Conservation (phyloP, 2,888 invertebrate species). For the Mylabris sibirica region DNA sequence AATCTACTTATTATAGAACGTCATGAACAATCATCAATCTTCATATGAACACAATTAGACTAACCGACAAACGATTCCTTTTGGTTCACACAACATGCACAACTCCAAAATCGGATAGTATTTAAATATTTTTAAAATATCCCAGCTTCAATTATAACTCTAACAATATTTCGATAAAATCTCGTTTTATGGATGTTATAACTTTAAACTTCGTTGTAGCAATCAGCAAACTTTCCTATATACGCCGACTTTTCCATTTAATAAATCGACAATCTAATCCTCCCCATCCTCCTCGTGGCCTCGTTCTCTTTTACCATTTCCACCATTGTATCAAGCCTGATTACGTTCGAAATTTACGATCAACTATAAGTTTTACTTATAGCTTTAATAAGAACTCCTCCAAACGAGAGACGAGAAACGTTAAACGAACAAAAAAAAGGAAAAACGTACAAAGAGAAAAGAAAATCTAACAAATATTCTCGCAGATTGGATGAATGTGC, state of each 20-base stretch:
- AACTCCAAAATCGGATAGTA: no score
- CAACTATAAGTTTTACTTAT: conserved; percentile 42
- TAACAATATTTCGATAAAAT: no score
- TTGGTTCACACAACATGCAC: no score
- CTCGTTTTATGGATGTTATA: no score
- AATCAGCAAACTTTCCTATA: no score
- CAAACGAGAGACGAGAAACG: conserved; percentile 19
- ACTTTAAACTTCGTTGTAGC: no score
- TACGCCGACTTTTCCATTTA: neutral
- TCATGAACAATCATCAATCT: conserved; percentile 9
- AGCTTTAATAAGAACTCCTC: conserved; percentile 41
- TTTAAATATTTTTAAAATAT: no score
- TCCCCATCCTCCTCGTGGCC: neutral
- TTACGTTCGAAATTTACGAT: conserved; percentile 40
- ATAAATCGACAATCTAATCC: neutral
- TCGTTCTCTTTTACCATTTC: neutral
- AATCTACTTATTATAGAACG: neutral
- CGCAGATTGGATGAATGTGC: conserved; percentile 17
- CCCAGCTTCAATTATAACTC: no score
- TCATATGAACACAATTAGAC: conserved; percentile 8
- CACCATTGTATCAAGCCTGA: conserved; percentile 18
- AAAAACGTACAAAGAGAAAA: neutral
- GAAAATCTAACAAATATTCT: neutral
- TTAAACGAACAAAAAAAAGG: neutral
- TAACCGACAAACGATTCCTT: neutral